phyloP scores from a whole-genome alignment of 1,140 invertebrate species.

The Drosophila erecta region DNA sequence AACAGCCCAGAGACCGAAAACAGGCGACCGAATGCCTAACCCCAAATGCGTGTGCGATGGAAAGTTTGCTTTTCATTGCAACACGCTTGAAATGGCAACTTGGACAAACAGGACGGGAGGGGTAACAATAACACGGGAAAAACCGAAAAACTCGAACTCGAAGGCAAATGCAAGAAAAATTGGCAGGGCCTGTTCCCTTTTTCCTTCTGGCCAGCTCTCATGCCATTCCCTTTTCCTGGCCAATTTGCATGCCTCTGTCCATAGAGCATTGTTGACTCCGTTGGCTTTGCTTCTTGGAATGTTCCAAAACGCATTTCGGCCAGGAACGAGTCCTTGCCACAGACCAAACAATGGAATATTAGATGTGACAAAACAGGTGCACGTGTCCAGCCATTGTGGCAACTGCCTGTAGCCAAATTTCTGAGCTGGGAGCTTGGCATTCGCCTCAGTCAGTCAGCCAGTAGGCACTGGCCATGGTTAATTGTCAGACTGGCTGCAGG shows the following conservation, averaged over 20 bases:
- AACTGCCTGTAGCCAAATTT: constrained; percentile 13
- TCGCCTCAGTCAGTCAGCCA: not conserved
- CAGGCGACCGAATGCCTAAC: constrained; percentile 7
- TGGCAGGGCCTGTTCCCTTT: constrained; percentile 26
- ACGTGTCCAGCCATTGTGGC: constrained; percentile 36
- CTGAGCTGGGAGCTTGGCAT: constrained; percentile 10
- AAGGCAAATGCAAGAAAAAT: constrained; percentile 61
- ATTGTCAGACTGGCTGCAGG: constrained; percentile 23
- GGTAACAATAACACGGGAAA: constrained; percentile 22
- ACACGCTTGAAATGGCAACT: constrained; percentile 82
- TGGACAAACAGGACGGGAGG: constrained; percentile 71
- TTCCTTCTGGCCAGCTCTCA: not conserved
- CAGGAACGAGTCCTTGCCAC: constrained; percentile 41
- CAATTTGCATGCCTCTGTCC: constrained; percentile 57
- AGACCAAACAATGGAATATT: constrained; percentile 74
- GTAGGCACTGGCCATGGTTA: constrained; percentile 19
- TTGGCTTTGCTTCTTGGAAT: constrained; percentile 21
- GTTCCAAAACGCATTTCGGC: constrained; percentile 41
- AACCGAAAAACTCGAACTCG: constrained; percentile 36
- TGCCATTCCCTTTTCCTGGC: constrained; percentile 4
- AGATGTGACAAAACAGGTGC: constrained; percentile 71
- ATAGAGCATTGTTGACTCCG: constrained; percentile 53
- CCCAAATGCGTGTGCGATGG: constrained; percentile 35
- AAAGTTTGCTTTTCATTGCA: constrained; percentile 82
- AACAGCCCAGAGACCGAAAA: constrained; percentile 4